Evolutionary conservation across 2,113 vertebrate species (phyloP).

Genomic region (Ammodytes dubius): DNA sequence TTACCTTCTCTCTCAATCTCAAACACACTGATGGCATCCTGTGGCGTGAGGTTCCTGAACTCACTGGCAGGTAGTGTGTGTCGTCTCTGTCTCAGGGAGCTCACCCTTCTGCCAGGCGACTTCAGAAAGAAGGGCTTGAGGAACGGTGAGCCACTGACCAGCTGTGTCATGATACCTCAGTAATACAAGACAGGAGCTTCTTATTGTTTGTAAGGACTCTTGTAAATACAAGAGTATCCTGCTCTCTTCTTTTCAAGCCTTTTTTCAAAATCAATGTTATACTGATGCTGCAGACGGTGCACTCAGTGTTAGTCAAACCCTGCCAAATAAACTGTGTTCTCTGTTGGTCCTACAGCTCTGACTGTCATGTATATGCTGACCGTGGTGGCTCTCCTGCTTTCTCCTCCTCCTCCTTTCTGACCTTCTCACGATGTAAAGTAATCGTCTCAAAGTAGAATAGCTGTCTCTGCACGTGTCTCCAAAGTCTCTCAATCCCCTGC

Average conservation of each 20-base stretch:
- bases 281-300: neutral
- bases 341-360: constrained; percentile 24
- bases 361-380: constrained; percentile 31
- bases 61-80: constrained; percentile 88
- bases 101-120: constrained; percentile 64
- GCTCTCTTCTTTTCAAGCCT: constrained; percentile 1
- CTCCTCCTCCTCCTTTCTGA: constrained; percentile 43
- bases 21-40: constrained; percentile 88
- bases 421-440: constrained; percentile 61
- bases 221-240: neutral
- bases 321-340: neutral
- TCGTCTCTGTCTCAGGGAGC: constrained; percentile 72
- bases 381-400: constrained; percentile 23
- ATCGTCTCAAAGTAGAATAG: constrained; percentile 62
- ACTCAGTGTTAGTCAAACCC: neutral
- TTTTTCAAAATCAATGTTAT: neutral
- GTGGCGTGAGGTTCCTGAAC: constrained; percentile 86
- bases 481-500: constrained; percentile 64
- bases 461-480: constrained; percentile 68
- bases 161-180: constrained; percentile 72
- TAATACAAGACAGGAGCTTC: neutral
- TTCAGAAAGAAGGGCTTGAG: constrained; percentile 83
- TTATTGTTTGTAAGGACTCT: neutral
- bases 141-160: constrained; percentile 75
- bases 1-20: constrained; percentile 87